A percentile compares a stretch with the other conserved stretches of the same genome.
These are phyloP conservation scores for Brassicogethes aeneus DNA, from an alignment of 2,888 invertebrate species.

Conservation along the genomic window DNA sequence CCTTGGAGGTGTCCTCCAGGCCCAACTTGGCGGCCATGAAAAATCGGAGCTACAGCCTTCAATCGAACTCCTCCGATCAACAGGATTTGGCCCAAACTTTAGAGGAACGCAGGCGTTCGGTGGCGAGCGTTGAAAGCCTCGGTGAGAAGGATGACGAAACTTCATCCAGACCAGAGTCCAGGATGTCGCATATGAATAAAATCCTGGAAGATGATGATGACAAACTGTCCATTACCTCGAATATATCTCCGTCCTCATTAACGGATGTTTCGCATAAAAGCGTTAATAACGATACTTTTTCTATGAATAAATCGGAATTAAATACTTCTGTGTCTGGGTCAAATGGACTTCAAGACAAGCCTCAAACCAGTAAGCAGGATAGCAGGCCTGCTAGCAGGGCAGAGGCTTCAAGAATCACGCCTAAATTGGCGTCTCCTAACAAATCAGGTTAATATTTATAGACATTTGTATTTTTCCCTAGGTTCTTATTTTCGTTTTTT, in stretches of 20 bases:
- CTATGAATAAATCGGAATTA: slow-evolving; percentile 24
- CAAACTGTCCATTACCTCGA: neutral
- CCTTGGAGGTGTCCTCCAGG: slow-evolving; percentile 23
- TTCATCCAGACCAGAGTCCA: slow-evolving; percentile 29
- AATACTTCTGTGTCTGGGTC: slow-evolving; percentile 29
- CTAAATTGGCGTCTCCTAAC: slow-evolving; percentile 19
- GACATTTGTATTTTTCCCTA: slow-evolving; percentile 1
- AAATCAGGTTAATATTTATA: slow-evolving; percentile 21
- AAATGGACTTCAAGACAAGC: neutral
- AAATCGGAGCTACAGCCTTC: slow-evolving; percentile 47
- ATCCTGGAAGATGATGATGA: slow-evolving; percentile 26
- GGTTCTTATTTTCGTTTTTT: slow-evolving; percentile 2
- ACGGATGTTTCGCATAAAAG: slow-evolving; percentile 28
- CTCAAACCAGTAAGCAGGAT: neutral
- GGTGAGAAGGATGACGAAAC: slow-evolving; percentile 32
- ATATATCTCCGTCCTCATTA: slow-evolving; percentile 16
- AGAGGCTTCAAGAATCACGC: slow-evolving; percentile 9
- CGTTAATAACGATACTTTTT: slow-evolving; percentile 14
- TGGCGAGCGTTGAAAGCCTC: slow-evolving; percentile 44
- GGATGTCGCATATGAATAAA: slow-evolving; percentile 28
- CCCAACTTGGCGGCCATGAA: slow-evolving; percentile 41
- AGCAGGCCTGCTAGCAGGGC: slow-evolving; percentile 1
- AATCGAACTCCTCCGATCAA: slow-evolving; percentile 42
- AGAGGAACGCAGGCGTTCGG: slow-evolving; percentile 47
- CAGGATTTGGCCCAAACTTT: slow-evolving; percentile 41